Evolutionary conservation across 2,888 invertebrate genomes (phyloP).

Genomic region (Eumerus sabulonum): DNA sequence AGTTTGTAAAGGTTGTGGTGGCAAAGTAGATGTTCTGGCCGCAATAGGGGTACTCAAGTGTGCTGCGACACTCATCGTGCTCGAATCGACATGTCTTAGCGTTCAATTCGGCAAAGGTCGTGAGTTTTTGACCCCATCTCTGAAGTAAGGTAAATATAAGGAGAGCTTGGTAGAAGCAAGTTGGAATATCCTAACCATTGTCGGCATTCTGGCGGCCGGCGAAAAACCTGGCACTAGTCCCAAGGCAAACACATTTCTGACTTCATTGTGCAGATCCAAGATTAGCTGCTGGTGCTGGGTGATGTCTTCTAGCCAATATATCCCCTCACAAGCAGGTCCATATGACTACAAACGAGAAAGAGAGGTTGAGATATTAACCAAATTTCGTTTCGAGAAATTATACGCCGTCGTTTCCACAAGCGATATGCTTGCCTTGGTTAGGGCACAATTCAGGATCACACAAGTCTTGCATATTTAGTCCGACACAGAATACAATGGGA

Average conservation of each 20-base stretch:
- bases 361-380: not conserved
- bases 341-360: constrained; percentile 23
- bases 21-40: constrained; percentile 56
- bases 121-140: constrained; percentile 48
- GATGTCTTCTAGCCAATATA: constrained; percentile 30
- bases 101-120: constrained; percentile 42
- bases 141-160: not conserved
- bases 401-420: constrained; percentile 48
- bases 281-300: constrained; percentile 21
- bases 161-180: not conserved
- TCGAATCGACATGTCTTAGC: constrained; percentile 53
- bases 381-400: not conserved
- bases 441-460: constrained; percentile 51
- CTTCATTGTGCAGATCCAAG: constrained; percentile 37
- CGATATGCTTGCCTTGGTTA: constrained; percentile 45
- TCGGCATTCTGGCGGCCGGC: constrained; percentile 38
- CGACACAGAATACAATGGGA: too few relatives aligned
- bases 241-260: constrained; percentile 14
- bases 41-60: constrained; percentile 36
- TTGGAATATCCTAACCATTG: constrained; percentile 17
- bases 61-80: constrained; percentile 51
- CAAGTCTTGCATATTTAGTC: not conserved
- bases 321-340: constrained; percentile 16
- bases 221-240: constrained; percentile 23
- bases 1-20: constrained; percentile 36